Base-by-base conservation (phyloP, 2,888 invertebrate species). In the Pollenia angustigena region DNA sequence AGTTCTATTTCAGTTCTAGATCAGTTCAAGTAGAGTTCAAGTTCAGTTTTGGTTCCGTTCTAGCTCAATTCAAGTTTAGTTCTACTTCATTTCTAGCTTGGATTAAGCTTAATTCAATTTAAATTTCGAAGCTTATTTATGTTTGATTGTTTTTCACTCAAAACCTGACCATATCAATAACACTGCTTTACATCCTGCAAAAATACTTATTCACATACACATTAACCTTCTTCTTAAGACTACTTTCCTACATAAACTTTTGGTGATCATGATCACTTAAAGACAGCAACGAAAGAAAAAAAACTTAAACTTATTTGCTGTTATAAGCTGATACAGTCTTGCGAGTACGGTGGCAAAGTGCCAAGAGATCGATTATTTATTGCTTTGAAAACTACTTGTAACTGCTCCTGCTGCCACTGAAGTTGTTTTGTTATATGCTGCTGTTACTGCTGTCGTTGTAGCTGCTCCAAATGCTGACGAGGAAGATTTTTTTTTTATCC, bases 331-430 rank as follows among this genome's bases (percentile, higher is more conserved):
- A 85, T 85, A 84, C 64, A 68, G 84, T 79, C 64, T 79, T 52
- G 71, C 84, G 40, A 84, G 84, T 84, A 64, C 87, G 81, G 87
- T 87, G 87, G 87, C 87, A 84, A 87, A 87, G 87, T 87, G 84
- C 81, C 87, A 87, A 87, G 87, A 87, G 84, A 87, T 87, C 81
- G 87, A 87, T 87, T 87, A 87, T 87, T 87, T 87, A 87, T 87
- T 87, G 81, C 87, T 75, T 87, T 69, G 60, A 84, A 85, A 84
- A 81, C 87, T 84, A 84, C 87, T 87, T 87, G 81, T 78, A 81
- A 52, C 69, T 78, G 84, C 81, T 78, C 50, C 78, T 74, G 87
- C 74, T 71, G 82, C 78, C 72, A 60, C 79, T 50, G 72, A 40
- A 71, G 56, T 68, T 58, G 72, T 50, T 66, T 54, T 60, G 52